Percentiles rank a stretch among this genome's conserved stretches.
phyloP scores from a whole-genome alignment of 2,888 invertebrate species.

The Chloroclystis v-ata region DNA sequence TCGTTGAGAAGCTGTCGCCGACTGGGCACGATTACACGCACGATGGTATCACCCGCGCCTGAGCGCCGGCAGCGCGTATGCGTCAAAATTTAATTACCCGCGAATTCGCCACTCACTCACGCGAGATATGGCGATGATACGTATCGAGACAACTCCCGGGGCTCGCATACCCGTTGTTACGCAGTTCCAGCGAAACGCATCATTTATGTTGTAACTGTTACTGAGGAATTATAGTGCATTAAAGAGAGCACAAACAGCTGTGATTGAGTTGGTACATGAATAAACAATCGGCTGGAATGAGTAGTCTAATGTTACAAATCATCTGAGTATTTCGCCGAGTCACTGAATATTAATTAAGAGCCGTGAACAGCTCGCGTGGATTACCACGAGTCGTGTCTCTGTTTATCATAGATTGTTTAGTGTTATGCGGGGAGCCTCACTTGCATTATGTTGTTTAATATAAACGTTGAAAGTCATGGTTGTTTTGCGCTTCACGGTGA shows the following conservation, averaged over 20 bases:
- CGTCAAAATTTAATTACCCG: constrained; percentile 65
- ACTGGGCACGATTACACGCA: constrained; percentile 51
- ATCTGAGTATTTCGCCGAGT: constrained; percentile 49
- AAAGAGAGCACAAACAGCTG: constrained; percentile 4
- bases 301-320: constrained; percentile 41
- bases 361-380: constrained; percentile 39
- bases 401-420: constrained; percentile 59
- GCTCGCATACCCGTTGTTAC: constrained; percentile 7
- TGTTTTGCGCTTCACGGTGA: constrained; percentile 57
- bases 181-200: constrained; percentile 6
- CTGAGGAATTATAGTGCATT: constrained; percentile 4
- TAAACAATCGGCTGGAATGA: constrained; percentile 55
- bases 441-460: constrained; percentile 46
- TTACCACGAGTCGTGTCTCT: constrained; percentile 41
- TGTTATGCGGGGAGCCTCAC: constrained; percentile 46
- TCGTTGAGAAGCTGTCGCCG: constrained; percentile 39
- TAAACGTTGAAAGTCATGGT: constrained; percentile 56
- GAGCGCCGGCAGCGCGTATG: constrained; percentile 41
- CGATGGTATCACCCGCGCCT: constrained; percentile 50
- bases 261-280: constrained; percentile 5
- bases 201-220: constrained; percentile 4
- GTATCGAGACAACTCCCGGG: constrained; percentile 16
- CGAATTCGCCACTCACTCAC: constrained; percentile 55
- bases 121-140: constrained; percentile 29
- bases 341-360: constrained; percentile 72